Evolutionary conservation across 2,888 invertebrate genomes (phyloP).

Genomic region (Limnephilus marmoratus): DNA sequence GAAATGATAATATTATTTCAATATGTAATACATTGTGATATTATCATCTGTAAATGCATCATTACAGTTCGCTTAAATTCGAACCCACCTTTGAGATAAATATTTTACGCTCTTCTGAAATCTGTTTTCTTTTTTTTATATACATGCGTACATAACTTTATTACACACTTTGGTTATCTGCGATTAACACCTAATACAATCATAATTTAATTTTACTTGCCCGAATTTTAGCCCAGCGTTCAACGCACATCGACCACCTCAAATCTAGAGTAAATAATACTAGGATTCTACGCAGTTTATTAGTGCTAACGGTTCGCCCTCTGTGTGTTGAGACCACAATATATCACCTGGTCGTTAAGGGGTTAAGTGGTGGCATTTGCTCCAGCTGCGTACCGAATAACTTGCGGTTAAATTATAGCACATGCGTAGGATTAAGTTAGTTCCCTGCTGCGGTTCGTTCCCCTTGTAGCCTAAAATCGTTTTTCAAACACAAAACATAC

Average conservation of each 20-base stretch:
- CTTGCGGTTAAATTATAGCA: slow-evolving; percentile 49
- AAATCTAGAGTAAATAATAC: not conserved
- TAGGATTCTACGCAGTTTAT: not conserved
- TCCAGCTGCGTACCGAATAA: slow-evolving; percentile 44
- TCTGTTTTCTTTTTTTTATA: no score
- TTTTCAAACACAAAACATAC: slow-evolving; percentile 29
- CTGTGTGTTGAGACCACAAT: not conserved
- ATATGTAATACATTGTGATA: no score
- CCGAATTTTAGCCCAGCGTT: not conserved
- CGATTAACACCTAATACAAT: no score
- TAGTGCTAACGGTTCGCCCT: not conserved
- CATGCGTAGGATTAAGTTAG: slow-evolving; percentile 37
- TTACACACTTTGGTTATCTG: no score
- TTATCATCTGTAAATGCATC: not conserved
- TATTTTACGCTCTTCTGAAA: not conserved
- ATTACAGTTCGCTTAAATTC: not conserved
- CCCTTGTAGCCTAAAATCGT: slow-evolving; percentile 35
- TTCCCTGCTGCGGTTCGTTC: slow-evolving; percentile 23
- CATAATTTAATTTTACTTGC: not conserved
- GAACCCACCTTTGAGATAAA: not conserved
- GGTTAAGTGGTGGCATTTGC: slow-evolving; percentile 32
- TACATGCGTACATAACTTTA: no score
- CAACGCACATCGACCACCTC: not conserved
- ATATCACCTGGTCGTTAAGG: slow-evolving; percentile 26
- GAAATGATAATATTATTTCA: no score